Evolutionary conservation across 2,797 vertebrate genomes (phyloP).

Genomic region (Anisognathus igniventris): DNA sequence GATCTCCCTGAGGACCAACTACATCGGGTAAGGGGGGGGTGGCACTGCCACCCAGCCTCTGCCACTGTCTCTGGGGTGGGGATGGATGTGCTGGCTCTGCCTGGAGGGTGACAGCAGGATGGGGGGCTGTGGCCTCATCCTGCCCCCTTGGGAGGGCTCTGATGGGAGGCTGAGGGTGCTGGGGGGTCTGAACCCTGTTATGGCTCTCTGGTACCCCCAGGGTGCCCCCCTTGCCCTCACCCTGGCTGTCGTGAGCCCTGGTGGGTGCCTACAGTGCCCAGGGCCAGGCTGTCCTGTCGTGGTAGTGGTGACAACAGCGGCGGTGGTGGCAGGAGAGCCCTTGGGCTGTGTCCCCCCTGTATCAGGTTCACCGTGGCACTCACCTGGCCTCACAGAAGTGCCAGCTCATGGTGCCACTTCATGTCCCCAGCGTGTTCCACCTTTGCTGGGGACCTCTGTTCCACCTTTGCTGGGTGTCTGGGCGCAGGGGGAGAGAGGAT

Average conservation of each 20-base stretch:
- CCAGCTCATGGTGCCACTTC: background rate
- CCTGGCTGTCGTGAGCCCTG: background rate
- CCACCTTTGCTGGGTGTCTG: background rate
- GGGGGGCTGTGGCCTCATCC: background rate
- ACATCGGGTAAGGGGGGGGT: constrained; percentile 85
- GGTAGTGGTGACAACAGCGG: background rate
- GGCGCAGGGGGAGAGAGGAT: background rate
- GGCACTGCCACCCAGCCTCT: rapidly evolving
- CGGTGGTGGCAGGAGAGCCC: background rate
- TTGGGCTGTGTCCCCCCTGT: rapidly evolving
- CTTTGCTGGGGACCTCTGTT: background rate
- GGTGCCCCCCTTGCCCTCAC: background rate
- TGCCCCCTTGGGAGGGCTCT: background rate
- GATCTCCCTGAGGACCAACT: constrained; percentile 93
- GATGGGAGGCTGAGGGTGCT: background rate
- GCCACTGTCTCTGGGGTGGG: background rate
- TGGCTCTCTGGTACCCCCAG: background rate
- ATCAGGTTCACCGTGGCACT: background rate
- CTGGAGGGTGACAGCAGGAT: background rate
- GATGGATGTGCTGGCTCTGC: background rate
- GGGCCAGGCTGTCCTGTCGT: background rate
- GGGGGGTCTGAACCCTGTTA: background rate
- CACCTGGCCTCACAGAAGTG: background rate
- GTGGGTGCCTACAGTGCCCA: background rate
- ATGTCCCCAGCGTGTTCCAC: rapidly evolving